Evolutionary conservation across 2,113 vertebrate species (phyloP), one percentile per base, ranked within the genome.

Genomic region (Casuarius casuarius): DNA sequence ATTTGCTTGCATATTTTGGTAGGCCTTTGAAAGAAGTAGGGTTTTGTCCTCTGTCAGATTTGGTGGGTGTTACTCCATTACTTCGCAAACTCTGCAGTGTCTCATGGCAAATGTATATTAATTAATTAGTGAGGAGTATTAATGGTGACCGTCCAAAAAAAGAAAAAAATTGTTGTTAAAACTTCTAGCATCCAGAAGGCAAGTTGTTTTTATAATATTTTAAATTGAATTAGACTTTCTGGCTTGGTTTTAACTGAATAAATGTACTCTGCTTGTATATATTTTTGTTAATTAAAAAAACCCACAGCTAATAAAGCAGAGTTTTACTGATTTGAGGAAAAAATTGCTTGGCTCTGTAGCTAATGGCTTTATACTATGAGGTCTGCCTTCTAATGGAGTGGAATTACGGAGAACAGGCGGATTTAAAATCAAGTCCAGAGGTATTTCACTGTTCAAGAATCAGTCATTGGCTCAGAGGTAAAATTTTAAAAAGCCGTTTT

Each of bases 1-100:
- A 98, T 97, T 98, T 98, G 89, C 95, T 97, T 97, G 90, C 97
- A 97, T 96, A 89, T 98, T 98, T 98, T 97, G 94, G 93, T 97
- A 96, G 97, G 83, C 95, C 96, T 97, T 98, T 94, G 96, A 46
- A 90, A 96, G 91, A 96, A 93, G 94, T 91, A 91, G 73, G 63
- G 71, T 92, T 98, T 93, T 97, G 92, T 97, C 97, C 97, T 92
- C 77, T 96, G 8, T 94, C 65, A 94, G 68, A 94, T 93, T 95
- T 89, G 89, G 79, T 95, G 76, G 88, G 48, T 97, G 83, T 96
- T 95, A 89, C 51, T 92, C 78, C 87, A 29, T 91, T 89, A 82
- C 80, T 96, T 94, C 38, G 71, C 74, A 51, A 96, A 96, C 87
- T 89, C 35, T 62, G 9, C 52, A 70, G 54, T 89, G 62, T 92